These are phyloP conservation scores for Pammene aurita DNA, from an alignment of 2,888 invertebrate genomes.

Conservation along the genomic window DNA sequence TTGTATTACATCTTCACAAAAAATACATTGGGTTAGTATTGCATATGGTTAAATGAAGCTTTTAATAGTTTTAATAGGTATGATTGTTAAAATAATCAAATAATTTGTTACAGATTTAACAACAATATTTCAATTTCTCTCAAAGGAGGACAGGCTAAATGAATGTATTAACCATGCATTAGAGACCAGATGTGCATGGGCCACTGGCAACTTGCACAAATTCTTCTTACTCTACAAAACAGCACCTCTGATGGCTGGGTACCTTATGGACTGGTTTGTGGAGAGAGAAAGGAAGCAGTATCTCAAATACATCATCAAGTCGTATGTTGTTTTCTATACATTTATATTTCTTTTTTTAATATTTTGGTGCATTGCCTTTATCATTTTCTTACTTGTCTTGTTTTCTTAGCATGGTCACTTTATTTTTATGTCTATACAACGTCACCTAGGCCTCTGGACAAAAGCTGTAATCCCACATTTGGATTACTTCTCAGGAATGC, in stretches of 20 bases:
- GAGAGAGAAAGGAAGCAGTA: slow-evolving; percentile 96
- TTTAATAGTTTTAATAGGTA: background rate
- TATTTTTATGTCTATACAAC: background rate
- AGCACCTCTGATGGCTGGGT: slow-evolving; percentile 97
- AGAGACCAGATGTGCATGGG: slow-evolving; percentile 95
- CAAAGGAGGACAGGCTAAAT: slow-evolving; percentile 89
- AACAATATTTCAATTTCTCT: slow-evolving; percentile 92
- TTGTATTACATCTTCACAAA: slow-evolving; percentile 99
- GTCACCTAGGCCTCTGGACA: background rate
- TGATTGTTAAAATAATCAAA: background rate
- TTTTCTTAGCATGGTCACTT: background rate
- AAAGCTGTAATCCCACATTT: too few species aligned
- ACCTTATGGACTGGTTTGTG: slow-evolving; percentile 99
- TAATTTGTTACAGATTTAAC: slow-evolving; percentile 90
- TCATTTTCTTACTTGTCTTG: background rate
- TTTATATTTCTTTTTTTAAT: slow-evolving; percentile 25
- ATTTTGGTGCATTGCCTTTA: slow-evolving; percentile 2
- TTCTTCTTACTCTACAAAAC: slow-evolving; percentile 95
- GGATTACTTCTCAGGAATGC: too few species aligned
- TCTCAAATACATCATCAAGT: slow-evolving; percentile 96
- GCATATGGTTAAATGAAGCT: too few species aligned
- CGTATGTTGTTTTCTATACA: slow-evolving; percentile 89
- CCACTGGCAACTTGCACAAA: slow-evolving; percentile 94
- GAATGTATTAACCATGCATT: slow-evolving; percentile 93
- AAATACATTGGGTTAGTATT: slow-evolving; percentile 93